Base-by-base conservation (phyloP, 2,113 vertebrate species). In the Pedetes capensis region DNA sequence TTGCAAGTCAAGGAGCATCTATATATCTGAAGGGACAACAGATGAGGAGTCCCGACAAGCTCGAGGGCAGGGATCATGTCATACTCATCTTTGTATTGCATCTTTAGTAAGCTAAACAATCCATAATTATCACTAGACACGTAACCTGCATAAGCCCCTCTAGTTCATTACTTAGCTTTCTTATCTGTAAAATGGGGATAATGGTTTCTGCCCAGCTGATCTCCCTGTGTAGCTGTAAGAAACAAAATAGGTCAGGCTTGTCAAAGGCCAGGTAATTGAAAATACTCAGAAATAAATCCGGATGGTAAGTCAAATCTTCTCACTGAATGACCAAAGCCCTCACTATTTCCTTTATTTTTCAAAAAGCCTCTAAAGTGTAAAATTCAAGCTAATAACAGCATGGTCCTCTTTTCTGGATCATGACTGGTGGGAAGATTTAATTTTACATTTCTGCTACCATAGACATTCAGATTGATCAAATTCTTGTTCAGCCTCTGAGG, bases 311-410 rank as follows among this genome's bases (percentile, higher is more conserved):
- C 23, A 57, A 53, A 37, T 80, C 71, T 93, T 92, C 42, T n/a
- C 47, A 76, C 4, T 64, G 63, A 91, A 86, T 14, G 13, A 55
- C 44, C 53, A 75, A 82, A 76, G 37, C 8, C 37, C 17, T 90
- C 51, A 44, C 64, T 39, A n/a, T 1, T 69, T 72, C 57, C 37
- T 82, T 87, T 29, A 14, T 74, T 80, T 84, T 92, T 32, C 47
- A 39, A 51, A 68, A 68, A 91, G 63, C 37, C n/a, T 94, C 79
- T 72, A 47, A 92, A 96, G 88, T 69, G 68, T 81, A 80, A 83
- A 95, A 39, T 64, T 20, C 22, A 72, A 92, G 90, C 84, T 84
- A 94, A 89, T 18, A 42, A 29, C 10, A 49, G 32, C 32, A 71
- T 7, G 5, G 5, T 18, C 7, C 39, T 91, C 75, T 29, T 82